These are phyloP conservation scores for Fistularia tabacaria DNA, from an alignment of 2,797 vertebrate species.

Conservation along the genomic window DNA sequence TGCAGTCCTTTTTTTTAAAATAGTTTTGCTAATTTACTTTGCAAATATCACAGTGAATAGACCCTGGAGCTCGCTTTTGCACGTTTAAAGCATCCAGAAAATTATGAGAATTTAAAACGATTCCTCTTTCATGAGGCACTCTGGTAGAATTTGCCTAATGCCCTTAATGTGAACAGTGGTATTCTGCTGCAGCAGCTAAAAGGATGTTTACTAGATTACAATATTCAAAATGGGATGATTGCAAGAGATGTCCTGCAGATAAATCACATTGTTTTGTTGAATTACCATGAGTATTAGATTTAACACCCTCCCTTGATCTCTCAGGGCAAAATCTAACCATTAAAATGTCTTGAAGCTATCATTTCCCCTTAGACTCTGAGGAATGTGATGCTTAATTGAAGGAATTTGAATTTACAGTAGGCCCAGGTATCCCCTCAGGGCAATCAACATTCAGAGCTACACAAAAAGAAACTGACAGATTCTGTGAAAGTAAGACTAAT, in stretches of 20 bases:
- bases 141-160: constrained; percentile 12
- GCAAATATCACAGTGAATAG: neutral
- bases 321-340: constrained; percentile 18
- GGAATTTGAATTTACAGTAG: constrained; percentile 23
- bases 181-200: neutral
- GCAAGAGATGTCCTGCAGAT: constrained; percentile 19
- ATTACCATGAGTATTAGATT: constrained; percentile 41
- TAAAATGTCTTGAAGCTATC: neutral
- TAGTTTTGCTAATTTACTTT: constrained; percentile 3
- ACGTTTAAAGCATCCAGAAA: constrained; percentile 11
- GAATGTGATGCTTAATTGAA: constrained; percentile 25
- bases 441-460: constrained; percentile 6
- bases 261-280: constrained; percentile 40
- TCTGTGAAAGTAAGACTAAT: too few species aligned
- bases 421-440: constrained; percentile 16
- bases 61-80: neutral
- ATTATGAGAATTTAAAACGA: constrained; percentile 4
- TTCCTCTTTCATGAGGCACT: constrained; percentile 6
- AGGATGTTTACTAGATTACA: constrained; percentile 18
- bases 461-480: too few species aligned
- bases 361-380: neutral
- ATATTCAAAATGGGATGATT: constrained; percentile 35
- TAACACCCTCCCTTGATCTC: constrained; percentile 41
- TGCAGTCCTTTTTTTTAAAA: neutral
- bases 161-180: constrained; percentile 23